Evolutionary conservation across 2,888 invertebrate species (phyloP), one percentile per base, ranked within the genome.

Genomic region (Pheosia tremula): DNA sequence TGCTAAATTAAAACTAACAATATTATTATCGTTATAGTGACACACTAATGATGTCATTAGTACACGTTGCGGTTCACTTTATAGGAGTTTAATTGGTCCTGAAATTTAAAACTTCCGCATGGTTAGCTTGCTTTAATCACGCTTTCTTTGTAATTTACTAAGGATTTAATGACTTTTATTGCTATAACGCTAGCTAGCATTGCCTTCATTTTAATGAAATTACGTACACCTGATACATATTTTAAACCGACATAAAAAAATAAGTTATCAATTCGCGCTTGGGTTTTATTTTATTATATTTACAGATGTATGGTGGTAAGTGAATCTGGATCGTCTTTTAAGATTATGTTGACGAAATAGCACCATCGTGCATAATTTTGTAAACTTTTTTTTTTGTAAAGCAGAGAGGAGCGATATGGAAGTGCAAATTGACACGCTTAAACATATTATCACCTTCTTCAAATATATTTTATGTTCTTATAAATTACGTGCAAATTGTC

Each of bases 71-170:
- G 43, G 43, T 43, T 43, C 62, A 60, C 66, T 62, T 47, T 36
- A 57, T 60, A 63, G 61, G 24, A 62, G 47, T 67, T 71, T 63
- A 71, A 76, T 77, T 71, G 62, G 60, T 64, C 50, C 58, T 63
- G 57, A 56, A 69, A 69, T 68, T 58, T 64, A 60, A 71, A 60
- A 64, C 72, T 77, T 77, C 79, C 76, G 71, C 63, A 63, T 74
- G 63, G 56, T 50, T 61, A 61, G 60, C 68, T 65, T 60, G 61
- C 62, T 71, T 65, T 67, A 63, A 68, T 60, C 39, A 49, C 38
- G 58, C 56, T 52, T 67, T 64, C 59, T 59, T 63, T 59, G 61
- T 57, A 64, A 62, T 64, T 68, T 67, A 59, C 38, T 50, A 39
- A 55, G 43, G 61, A 72, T 67, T 71, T 69, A 74, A 61, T 60